Base-by-base conservation (phyloP, 2,113 vertebrate genomes). In the Myodes glareolus region DNA sequence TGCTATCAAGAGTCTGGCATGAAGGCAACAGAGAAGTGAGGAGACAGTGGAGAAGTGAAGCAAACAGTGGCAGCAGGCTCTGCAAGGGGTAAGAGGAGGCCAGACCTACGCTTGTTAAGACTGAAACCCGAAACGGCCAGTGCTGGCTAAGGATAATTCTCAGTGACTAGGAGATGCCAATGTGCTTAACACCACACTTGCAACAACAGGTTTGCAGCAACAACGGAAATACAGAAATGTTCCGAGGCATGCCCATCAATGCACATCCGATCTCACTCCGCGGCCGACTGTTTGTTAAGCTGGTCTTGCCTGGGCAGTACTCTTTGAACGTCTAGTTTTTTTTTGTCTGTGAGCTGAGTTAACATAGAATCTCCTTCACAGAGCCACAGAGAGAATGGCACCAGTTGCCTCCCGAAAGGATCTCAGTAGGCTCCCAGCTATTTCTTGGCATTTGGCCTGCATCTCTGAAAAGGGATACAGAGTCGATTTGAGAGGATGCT, bases 341-440 rank as follows among this genome's bases (percentile, higher is more conserved):
- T 42, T 65, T 42, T 12, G 19, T 16, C 6, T 36, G 39, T 76
- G 16, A 31, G 52, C 21, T n/a, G 29, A 88, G 52, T 33, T 5
- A 65, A 16, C 11, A 52, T 27, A 55, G 63, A 45, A 4, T 39
- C 0, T 0, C 14, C 39, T 13, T 52, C 13, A 0, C 0, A 1
- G 16, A 31, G 16, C 36, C 36, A 27, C 10, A 27, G 42, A 7
- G 3, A 63, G 50, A 36, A 78, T 36, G 21, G n/a, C 3, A 31
- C 36, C 16, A 45, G 9, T 36, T 52, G 47, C 61, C 2, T 31
- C n/a, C 50, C 6, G 13, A 31, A 47, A 45, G 1, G 3, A 50
- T 42, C 29, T 27, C 27, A 72, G 31, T 33, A 5, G 12, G 19
- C 33, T 39, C 8, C 17, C 14, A 61, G 36, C 5, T 36, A 3